Evolutionary conservation across 2,113 vertebrate species (phyloP).

Genomic region (Menura novaehollandiae): DNA sequence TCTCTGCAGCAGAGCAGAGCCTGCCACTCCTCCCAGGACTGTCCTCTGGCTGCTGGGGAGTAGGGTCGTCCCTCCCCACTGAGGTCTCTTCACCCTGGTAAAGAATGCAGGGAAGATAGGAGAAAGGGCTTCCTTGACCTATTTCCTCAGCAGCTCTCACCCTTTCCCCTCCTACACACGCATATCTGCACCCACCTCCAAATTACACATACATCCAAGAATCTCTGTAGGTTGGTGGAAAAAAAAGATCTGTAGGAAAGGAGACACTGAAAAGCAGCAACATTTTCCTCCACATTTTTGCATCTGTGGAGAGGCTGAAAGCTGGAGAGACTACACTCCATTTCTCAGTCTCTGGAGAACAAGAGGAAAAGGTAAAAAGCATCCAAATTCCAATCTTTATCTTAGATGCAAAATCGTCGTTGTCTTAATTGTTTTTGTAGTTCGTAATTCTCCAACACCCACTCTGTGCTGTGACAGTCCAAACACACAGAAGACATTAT

Average conservation of each 20-base stretch:
- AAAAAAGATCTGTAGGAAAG: background rate
- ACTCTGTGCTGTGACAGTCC: background rate
- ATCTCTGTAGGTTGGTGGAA: background rate
- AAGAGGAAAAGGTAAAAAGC: background rate
- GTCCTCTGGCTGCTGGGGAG: background rate
- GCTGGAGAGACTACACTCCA: background rate
- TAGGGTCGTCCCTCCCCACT: background rate
- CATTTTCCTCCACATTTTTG: background rate
- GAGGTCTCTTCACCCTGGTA: background rate
- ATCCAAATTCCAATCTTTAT: background rate
- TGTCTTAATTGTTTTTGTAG: background rate
- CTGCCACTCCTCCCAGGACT: background rate
- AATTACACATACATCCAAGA: conserved; percentile 35
- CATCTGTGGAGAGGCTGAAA: background rate
- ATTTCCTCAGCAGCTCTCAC: background rate
- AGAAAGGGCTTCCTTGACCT: background rate
- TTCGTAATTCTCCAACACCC: background rate
- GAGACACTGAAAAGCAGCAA: background rate
- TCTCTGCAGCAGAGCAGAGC: background rate
- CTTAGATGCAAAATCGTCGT: background rate
- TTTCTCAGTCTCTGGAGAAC: background rate
- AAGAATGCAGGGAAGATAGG: conserved; percentile 15
- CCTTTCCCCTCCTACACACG: background rate
- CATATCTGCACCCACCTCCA: conserved; percentile 38
- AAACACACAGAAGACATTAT: background rate